Evolutionary conservation across 2,797 vertebrate species (phyloP).

Genomic region (Florisuga fusca): DNA sequence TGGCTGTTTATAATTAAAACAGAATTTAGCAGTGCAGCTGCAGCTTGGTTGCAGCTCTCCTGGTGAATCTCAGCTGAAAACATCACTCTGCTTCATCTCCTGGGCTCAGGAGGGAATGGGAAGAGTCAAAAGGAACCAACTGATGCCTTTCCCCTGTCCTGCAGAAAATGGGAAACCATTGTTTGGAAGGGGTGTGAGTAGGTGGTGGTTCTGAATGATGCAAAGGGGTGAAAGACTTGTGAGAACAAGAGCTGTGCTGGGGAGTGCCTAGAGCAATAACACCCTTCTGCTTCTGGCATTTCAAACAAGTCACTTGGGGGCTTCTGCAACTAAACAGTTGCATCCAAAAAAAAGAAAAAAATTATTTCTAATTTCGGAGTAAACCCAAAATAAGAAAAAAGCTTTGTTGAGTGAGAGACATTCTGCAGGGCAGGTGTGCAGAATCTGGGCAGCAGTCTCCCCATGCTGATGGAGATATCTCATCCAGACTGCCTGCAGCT

Average conservation of each 20-base stretch:
- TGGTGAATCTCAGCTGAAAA: not conserved
- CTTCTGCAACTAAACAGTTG: not conserved
- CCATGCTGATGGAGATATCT: not conserved
- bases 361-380: not conserved
- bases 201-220: not conserved
- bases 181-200: not conserved
- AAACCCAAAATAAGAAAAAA: not conserved
- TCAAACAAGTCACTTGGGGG: not conserved
- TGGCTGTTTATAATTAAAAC: conserved; percentile 7
- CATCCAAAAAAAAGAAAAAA: not conserved
- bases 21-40: conserved; percentile 1
- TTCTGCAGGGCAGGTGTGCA: not conserved
- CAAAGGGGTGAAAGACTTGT: not conserved
- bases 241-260: not conserved
- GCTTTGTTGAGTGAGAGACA: not conserved
- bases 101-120: not conserved
- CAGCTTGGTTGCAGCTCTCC: not conserved
- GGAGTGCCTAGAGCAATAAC: not conserved
- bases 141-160: not conserved
- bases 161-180: not conserved
- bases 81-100: not conserved
- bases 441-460: not conserved
- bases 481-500: not conserved
- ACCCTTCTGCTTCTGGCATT: not conserved
- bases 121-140: not conserved